A percentile compares a stretch with the other conserved stretches of the same genome.
phyloP scores from a whole-genome alignment of 2,888 invertebrate genomes.

The Pterostichus niger region DNA sequence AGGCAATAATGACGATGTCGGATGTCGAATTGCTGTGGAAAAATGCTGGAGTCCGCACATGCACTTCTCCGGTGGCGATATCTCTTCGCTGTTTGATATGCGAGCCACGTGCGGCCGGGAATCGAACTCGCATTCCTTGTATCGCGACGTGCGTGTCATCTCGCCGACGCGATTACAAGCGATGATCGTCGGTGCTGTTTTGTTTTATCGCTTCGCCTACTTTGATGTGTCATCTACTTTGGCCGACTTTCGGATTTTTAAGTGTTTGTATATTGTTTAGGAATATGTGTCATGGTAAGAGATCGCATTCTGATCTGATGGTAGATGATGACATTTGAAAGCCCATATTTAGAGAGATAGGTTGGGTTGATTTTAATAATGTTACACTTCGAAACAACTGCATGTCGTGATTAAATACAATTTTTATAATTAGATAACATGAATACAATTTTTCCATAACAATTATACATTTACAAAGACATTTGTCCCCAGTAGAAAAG shows the following conservation, averaged over 20 bases:
- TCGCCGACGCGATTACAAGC: slow-evolving; percentile 49
- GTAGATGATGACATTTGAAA: slow-evolving; percentile 11
- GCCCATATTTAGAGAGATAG: slow-evolving; percentile 1
- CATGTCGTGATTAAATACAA: too few relatives aligned
- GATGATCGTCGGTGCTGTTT: slow-evolving; percentile 10
- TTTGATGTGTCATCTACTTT: slow-evolving; percentile 20
- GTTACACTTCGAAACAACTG: background rate
- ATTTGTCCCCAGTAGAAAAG: too few relatives aligned
- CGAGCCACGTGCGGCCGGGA: slow-evolving; percentile 21
- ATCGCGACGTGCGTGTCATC: slow-evolving; percentile 45
- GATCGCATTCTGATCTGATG: background rate
- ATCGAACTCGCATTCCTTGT: slow-evolving; percentile 43
- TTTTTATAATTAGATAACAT: too few relatives aligned
- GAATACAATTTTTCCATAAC: too few relatives aligned
- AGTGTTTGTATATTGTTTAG: slow-evolving; percentile 11
- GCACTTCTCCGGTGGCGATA: slow-evolving; percentile 29
- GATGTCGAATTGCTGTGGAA: slow-evolving; percentile 1
- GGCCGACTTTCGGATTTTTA: slow-evolving; percentile 31
- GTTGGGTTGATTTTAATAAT: slow-evolving; percentile 41
- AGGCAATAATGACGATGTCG: slow-evolving; percentile 45
- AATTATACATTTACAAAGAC: too few relatives aligned
- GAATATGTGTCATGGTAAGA: slow-evolving; percentile 36
- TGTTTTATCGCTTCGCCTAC: slow-evolving; percentile 41
- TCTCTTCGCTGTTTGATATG: slow-evolving; percentile 8
- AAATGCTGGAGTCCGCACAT: too few relatives aligned